These are phyloP conservation scores for Piezodorus guildinii DNA, from an alignment of 1,140 invertebrate genomes.

Conservation along the genomic window DNA sequence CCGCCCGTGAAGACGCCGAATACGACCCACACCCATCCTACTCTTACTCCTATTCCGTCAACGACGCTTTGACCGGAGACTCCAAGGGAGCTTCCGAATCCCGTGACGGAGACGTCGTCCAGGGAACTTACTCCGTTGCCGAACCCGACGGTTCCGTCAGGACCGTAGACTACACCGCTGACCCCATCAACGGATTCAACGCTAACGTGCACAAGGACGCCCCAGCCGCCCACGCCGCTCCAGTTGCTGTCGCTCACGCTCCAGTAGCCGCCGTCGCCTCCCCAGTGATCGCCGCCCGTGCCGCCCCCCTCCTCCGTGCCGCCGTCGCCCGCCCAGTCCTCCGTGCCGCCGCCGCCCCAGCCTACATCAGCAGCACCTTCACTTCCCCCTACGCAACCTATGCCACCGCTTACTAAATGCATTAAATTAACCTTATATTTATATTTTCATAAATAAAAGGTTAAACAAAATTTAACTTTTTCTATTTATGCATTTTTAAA, in stretches of 20 bases:
- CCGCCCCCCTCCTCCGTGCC: not conserved
- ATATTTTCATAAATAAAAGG: not conserved
- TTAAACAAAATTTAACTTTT: not conserved
- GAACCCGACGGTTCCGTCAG: conserved; percentile 38
- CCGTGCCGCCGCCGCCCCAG: not conserved
- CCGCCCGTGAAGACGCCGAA: conserved; percentile 13
- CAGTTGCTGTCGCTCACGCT: conserved; percentile 18
- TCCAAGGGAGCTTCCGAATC: conserved; percentile 39
- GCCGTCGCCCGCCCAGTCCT: not conserved
- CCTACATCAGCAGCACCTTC: not conserved
- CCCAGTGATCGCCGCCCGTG: not conserved
- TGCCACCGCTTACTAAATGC: not conserved
- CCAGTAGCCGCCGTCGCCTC: not conserved
- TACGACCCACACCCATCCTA: conserved; percentile 30
- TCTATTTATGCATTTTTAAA: too few relatives aligned
- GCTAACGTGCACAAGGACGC: conserved; percentile 37
- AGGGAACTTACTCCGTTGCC: conserved; percentile 38
- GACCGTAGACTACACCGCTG: conserved; percentile 45
- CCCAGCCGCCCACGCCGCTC: not conserved
- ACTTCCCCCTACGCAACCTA: not conserved
- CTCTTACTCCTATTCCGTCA: conserved; percentile 38
- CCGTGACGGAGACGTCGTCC: conserved; percentile 37
- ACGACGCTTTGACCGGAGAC: conserved; percentile 39
- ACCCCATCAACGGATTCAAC: conserved; percentile 31
- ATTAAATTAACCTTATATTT: not conserved